Percentiles rank a stretch among this genome's conserved stretches.
These are phyloP conservation scores for Epinephelus coioides DNA, from an alignment of 2,797 vertebrate species.

Conservation along the genomic window DNA sequence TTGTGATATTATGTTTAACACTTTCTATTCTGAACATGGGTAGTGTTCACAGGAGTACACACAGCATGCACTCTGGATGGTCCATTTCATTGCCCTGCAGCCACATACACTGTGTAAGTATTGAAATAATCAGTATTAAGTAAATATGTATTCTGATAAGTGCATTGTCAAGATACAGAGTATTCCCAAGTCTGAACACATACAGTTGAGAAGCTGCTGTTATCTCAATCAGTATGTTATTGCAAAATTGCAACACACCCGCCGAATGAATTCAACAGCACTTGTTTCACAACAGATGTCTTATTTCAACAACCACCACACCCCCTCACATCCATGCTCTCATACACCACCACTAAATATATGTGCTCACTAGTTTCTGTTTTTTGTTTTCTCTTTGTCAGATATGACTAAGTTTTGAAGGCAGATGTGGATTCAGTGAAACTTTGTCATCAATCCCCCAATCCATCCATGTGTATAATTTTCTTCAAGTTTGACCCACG, in stretches of 20 bases:
- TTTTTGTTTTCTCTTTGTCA: conserved; percentile 45
- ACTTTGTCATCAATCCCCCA: conserved; percentile 42
- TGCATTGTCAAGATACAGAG: neutral
- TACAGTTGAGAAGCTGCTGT: neutral
- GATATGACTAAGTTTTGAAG: conserved; percentile 63
- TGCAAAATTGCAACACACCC: neutral
- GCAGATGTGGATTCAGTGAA: conserved; percentile 65
- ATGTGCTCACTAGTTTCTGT: neutral
- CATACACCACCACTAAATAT: neutral
- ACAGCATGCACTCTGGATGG: conserved; percentile 28
- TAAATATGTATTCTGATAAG: neutral
- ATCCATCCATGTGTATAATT: conserved; percentile 95
- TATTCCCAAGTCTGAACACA: too few relatives aligned
- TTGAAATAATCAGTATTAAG: neutral
- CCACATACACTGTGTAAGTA: conserved; percentile 35
- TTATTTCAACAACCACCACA: neutral
- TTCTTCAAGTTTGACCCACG: conserved; percentile 98
- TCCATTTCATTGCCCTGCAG: conserved; percentile 20
- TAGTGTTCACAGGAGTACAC: neutral
- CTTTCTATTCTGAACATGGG: neutral
- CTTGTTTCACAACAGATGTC: neutral
- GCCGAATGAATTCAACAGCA: neutral
- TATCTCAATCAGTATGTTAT: neutral
- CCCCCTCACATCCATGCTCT: neutral
- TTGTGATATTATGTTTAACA: neutral